Conservation (phyloP, 2,797 vertebrate genomes). For the Sebastes reedi region DNA sequence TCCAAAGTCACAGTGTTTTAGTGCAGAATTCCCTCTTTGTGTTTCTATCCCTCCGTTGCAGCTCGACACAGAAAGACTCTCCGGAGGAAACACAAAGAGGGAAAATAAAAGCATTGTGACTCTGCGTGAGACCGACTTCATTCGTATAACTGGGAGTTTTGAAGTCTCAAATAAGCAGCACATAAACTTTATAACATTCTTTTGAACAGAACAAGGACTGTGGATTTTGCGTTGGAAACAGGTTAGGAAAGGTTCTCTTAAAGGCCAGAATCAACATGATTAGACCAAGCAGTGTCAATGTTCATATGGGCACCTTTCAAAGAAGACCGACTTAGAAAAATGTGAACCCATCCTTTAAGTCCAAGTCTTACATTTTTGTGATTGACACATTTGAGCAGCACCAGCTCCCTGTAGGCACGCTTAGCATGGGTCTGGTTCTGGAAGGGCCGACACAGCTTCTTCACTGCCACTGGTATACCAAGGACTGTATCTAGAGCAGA, state of each 20-base stretch:
- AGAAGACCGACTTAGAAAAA: neutral
- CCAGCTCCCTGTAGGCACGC: constrained; percentile 96
- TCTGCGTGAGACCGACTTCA: neutral
- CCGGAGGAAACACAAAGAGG: neutral
- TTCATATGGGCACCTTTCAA: neutral
- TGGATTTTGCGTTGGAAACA: neutral
- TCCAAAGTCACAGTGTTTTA: neutral
- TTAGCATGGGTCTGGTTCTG: constrained; percentile 98
- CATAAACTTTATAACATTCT: neutral
- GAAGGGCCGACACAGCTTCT: constrained; percentile 97
- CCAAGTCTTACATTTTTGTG: constrained; percentile 93
- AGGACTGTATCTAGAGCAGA: constrained; percentile 94
- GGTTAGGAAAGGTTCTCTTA: neutral
- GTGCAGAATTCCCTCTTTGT: neutral
- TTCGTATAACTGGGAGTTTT: neutral
- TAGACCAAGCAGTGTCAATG: neutral
- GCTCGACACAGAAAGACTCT: neutral
- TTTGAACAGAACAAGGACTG: neutral
- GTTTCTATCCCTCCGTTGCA: neutral
- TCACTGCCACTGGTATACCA: constrained; percentile 93
- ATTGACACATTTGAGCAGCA: constrained; percentile 97
- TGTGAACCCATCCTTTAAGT: neutral
- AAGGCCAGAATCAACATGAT: neutral
- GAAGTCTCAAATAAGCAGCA: neutral
- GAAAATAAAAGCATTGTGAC: neutral